These are phyloP conservation scores for Clarias platycephalus DNA, from an alignment of 2,797 vertebrate species.

Conservation along the genomic window DNA sequence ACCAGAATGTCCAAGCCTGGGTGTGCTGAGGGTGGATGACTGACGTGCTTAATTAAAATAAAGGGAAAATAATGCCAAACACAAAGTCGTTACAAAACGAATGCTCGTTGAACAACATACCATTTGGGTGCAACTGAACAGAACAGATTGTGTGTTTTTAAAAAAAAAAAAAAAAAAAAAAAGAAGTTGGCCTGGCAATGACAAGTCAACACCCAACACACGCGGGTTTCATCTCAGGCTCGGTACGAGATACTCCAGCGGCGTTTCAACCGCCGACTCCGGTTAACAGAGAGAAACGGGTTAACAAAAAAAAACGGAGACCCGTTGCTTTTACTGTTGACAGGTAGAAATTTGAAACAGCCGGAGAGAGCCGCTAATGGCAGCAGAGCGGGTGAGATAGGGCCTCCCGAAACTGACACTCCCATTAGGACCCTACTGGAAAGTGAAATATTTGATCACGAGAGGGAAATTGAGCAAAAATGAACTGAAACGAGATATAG, in stretches of 20 bases:
- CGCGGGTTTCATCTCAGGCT: neutral
- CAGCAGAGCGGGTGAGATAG: slow-evolving; percentile 68
- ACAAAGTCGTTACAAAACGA: slow-evolving; percentile 25
- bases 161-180: slow-evolving; percentile 4
- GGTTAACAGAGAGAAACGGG: slow-evolving; percentile 59
- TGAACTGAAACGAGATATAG: slow-evolving; percentile 84
- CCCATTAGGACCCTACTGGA: slow-evolving; percentile 83
- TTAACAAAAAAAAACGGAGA: slow-evolving; percentile 51
- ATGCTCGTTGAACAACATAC: slow-evolving; percentile 39
- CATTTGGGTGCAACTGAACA: slow-evolving; percentile 20
- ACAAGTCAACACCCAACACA: slow-evolving; percentile 33
- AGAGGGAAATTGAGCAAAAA: slow-evolving; percentile 83
- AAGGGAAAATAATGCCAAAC: slow-evolving; percentile 11
- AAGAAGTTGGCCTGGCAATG: neutral
- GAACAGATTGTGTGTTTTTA: neutral
- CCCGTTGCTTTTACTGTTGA: slow-evolving; percentile 58
- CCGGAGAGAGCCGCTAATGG: slow-evolving; percentile 74
- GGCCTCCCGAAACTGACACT: slow-evolving; percentile 79
- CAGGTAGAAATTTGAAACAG: slow-evolving; percentile 71
- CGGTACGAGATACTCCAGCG: neutral
- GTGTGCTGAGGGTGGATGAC: slow-evolving; percentile 43
- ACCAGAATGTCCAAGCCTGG: slow-evolving; percentile 27
- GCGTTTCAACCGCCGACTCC: slow-evolving; percentile 30
- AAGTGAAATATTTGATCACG: slow-evolving; percentile 86
- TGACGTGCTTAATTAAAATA: slow-evolving; percentile 14